Evolutionary conservation across 2,888 invertebrate genomes (phyloP).

Genomic region (Tipula confusa): DNA sequence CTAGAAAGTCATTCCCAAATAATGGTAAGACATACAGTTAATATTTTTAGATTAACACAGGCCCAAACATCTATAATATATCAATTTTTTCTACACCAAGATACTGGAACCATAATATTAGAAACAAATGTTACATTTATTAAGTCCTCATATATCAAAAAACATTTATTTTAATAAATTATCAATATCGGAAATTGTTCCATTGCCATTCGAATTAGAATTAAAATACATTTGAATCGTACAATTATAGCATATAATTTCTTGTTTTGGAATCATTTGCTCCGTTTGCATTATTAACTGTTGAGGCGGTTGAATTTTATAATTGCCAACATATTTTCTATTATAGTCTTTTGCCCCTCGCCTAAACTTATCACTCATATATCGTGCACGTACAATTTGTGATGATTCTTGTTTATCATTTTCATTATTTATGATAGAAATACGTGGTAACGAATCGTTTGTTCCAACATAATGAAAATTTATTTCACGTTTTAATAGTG

Average conservation of each 20-base stretch:
- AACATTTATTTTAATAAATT: neutral
- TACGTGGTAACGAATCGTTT: neutral
- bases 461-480: neutral
- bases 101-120: too few relatives aligned
- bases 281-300: neutral
- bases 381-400: neutral
- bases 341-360: neutral
- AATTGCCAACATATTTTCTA: neutral
- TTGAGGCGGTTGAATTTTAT: neutral
- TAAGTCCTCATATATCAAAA: too few relatives aligned
- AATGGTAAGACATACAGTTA: too few relatives aligned
- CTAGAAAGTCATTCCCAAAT: too few relatives aligned
- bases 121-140: too few relatives aligned
- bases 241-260: neutral
- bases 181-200: neutral
- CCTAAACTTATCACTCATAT: neutral
- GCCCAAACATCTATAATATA: too few relatives aligned
- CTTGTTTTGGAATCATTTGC: neutral
- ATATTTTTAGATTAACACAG: too few relatives aligned
- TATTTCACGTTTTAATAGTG: neutral
- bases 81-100: too few relatives aligned
- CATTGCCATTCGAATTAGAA: neutral
- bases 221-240: constrained; percentile 14
- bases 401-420: neutral
- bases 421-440: neutral